Evolutionary conservation across 30 jellyfish, hydroid and myxozoan species (phyloP), one percentile per base, ranked within the genome.

Genomic region (Sanderia malayensis): DNA sequence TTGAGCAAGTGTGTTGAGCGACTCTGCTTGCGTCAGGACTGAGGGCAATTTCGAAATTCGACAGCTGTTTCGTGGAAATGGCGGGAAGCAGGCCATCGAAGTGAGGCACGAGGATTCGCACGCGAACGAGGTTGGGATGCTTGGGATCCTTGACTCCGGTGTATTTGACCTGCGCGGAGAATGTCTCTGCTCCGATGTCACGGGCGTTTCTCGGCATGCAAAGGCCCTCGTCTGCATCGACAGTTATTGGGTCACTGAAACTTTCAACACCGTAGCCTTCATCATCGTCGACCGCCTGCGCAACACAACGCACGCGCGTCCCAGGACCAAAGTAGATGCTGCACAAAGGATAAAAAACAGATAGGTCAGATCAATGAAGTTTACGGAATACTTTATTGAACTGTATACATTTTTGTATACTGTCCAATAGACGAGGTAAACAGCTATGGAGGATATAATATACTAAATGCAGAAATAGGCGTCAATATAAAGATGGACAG

Each of bases 151-250:
- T 66, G n/a, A 78, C 68, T 52, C 98, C 96, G n/a, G 96, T 92
- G 89, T 92, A 92, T 28, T 64, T 73, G 73, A 89, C 95, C 72
- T 92, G 98, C n/a, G 95, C 98, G 0, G 98, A 92, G 87, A 92
- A 92, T 6, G 98, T 73, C 41, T 92, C 95, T 3, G 96, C 92
- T 19, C 89, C 95, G 41, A 92, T 84, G 63, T 78, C 95, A 21
- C 96, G 76, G 18, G 82, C 95, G 44, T 52, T 76, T 73, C 95
- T 31, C 11, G 98, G 96, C 87, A 79, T 79, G 69, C 98, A 92
- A 21, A 92, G 83, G 20, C 98, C 98, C 30, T 79, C 95, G 45
- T 74, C 67, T 11, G 82, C 80, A 55, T 71, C 90, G 2, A 92
- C 93, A 1, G 86, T 68, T 1, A 80, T 76, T 3, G 87, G 82